phyloP scores from a whole-genome alignment of 1,140 invertebrate genomes.

The Anastatus disparis region DNA sequence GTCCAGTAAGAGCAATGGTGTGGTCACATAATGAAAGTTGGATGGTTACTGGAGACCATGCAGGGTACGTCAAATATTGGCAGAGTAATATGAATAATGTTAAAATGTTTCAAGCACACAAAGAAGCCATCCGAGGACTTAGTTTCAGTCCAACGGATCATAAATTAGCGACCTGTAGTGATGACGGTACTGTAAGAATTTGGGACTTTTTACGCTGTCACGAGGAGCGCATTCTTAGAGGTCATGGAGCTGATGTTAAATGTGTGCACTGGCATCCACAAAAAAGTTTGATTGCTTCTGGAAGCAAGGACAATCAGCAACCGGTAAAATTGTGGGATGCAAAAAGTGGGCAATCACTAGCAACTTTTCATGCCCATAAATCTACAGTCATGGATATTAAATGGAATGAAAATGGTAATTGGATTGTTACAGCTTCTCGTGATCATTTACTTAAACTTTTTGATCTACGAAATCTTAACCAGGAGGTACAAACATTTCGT shows the following conservation, averaged over 20 bases:
- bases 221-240: constrained; percentile 95
- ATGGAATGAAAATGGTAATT: constrained; percentile 99
- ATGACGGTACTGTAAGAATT: constrained; percentile 97
- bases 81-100: constrained; percentile 99
- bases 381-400: constrained; percentile 99
- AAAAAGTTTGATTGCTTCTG: constrained; percentile 95
- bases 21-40: constrained; percentile 99
- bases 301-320: constrained; percentile 99
- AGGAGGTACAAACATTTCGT: constrained; percentile 95
- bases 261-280: constrained; percentile 99
- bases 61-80: constrained; percentile 99
- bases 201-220: constrained; percentile 98
- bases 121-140: constrained; percentile 98
- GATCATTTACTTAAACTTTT: constrained; percentile 99
- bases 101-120: constrained; percentile 99
- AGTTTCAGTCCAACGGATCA: constrained; percentile 98
- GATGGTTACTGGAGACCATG: constrained; percentile 99
- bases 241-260: constrained; percentile 99
- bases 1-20: constrained; percentile 96
- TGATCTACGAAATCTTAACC: constrained; percentile 93
- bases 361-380: constrained; percentile 97
- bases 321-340: constrained; percentile 99
- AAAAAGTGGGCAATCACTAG: constrained; percentile 88
- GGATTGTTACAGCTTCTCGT: constrained; percentile 97
- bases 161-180: constrained; percentile 98